A percentile compares a stretch with the other conserved stretches of the same genome.
phyloP scores from a whole-genome alignment of 2,888 invertebrate genomes.

The Coenonympha glycerion region DNA sequence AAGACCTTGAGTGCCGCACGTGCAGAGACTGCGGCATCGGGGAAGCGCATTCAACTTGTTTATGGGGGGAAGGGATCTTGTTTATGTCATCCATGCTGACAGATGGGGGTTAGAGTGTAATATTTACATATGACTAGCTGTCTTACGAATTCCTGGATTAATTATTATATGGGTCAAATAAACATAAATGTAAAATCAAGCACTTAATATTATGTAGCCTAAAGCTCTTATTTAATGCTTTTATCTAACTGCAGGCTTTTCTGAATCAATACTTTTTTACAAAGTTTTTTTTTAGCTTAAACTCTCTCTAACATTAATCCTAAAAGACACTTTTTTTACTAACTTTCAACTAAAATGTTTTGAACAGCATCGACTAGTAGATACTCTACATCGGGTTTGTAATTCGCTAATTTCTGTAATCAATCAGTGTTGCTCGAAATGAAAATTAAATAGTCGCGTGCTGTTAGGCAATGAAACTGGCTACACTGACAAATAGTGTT shows the following conservation, averaged over 20 bases:
- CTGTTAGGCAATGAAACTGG: constrained; percentile 41
- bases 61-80: constrained; percentile 55
- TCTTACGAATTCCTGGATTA: constrained; percentile 29
- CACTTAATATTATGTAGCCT: too few relatives aligned
- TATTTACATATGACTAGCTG: constrained; percentile 29
- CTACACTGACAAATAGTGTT: constrained; percentile 55
- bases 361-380: too few relatives aligned
- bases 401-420: constrained; percentile 23
- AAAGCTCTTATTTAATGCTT: too few relatives aligned
- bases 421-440: constrained; percentile 27
- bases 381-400: constrained; percentile 1
- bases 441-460: constrained; percentile 37
- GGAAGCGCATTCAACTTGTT: constrained; percentile 65
- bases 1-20: constrained; percentile 73
- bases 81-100: constrained; percentile 55
- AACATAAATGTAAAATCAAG: constrained; percentile 27
- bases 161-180: constrained; percentile 38
- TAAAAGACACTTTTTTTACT: too few relatives aligned
- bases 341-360: too few relatives aligned
- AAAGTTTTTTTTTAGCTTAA: too few relatives aligned
- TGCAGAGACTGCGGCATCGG: constrained; percentile 51
- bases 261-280: too few relatives aligned
- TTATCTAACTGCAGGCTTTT: too few relatives aligned
- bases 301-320: too few relatives aligned
- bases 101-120: constrained; percentile 35